Base-by-base conservation (phyloP, 2,797 vertebrate species). In the Geotrypetes seraphini region DNA sequence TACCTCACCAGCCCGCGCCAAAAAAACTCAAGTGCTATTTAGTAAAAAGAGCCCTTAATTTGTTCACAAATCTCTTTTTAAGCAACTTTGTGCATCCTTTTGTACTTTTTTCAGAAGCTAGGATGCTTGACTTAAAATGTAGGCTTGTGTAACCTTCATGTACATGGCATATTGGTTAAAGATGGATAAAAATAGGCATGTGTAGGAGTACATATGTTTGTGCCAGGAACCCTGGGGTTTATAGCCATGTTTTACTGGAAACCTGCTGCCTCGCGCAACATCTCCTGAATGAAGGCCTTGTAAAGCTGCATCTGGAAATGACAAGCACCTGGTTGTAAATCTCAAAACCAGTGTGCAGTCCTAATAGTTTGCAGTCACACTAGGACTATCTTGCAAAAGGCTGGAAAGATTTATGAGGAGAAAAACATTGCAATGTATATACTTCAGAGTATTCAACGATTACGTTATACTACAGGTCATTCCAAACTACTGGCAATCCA, bases 281-380 rank as follows among this genome's bases (percentile, higher is more conserved):
- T 71, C 78, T 79, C 66, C 68, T 71, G 75, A 66, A 67, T 50
- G 66, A 78, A 71, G 79, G 63, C 69, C 74, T 68, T 60, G 57
- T 66, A 59, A 78, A 81, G 71, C 62, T 71, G 72, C 73, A 78
- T 83, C 75, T 85, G 82, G 80, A 81, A 81, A 73, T 71, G 78
- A 79, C 75, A 67, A 73, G 69, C 51, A 19, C 54, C 38, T 63
- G 64, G 73, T 65, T 75, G 66, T 79, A 81, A 77, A 83, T 79
- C 73, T 79, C 69, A 66, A 71, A 74, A 66, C 57, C 65, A 57
- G 60, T 62, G 58, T 71, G 66, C 44, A 70, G 57, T 53, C 54
- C 61, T 79, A 81, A 79, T 72, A 71, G 69, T 70, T 75, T 60
- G 53, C 73, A 81, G 73, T 55, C 64, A 57, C 40, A 44, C 50